phyloP scores from a whole-genome alignment of 2,888 invertebrate species.

The Eueremaeus valkanovi region DNA sequence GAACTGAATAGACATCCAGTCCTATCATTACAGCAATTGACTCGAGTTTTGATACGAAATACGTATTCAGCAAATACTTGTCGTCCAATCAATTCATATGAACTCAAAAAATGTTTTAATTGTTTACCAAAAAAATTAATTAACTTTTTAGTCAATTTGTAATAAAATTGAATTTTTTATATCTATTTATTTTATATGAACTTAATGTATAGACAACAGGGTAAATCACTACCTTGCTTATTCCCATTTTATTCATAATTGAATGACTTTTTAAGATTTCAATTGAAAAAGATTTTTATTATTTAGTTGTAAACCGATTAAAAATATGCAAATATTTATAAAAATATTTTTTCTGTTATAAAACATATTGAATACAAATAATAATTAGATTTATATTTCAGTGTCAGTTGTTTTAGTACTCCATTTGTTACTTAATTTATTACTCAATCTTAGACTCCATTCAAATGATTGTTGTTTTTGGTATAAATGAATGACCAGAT shows the following conservation, averaged over 20 bases:
- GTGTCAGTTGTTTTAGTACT: slow-evolving; percentile 1
- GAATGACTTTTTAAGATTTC: too few relatives aligned
- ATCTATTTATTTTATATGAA: neutral
- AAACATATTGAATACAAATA: too few relatives aligned
- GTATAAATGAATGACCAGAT: slow-evolving; percentile 8
- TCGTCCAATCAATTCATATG: neutral
- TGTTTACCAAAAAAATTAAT: neutral
- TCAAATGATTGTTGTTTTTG: neutral
- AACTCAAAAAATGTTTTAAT: neutral
- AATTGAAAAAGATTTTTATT: too few relatives aligned
- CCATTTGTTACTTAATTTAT: too few relatives aligned
- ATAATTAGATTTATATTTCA: too few relatives aligned
- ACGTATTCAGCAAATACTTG: neutral
- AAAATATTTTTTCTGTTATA: too few relatives aligned
- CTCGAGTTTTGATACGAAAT: neutral
- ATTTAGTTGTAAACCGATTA: too few relatives aligned
- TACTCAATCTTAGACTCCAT: neutral
- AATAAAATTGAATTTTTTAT: neutral
- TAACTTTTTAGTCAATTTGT: neutral
- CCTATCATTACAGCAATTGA: neutral
- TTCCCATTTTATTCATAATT: too few relatives aligned
- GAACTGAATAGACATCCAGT: neutral
- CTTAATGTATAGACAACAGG: too few relatives aligned
- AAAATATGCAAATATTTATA: too few relatives aligned
- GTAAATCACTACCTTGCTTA: too few relatives aligned